Percentiles rank a stretch among this genome's conserved stretches.
phyloP scores from a whole-genome alignment of 2,113 vertebrate genomes.

The Pluvianellus socialis region DNA sequence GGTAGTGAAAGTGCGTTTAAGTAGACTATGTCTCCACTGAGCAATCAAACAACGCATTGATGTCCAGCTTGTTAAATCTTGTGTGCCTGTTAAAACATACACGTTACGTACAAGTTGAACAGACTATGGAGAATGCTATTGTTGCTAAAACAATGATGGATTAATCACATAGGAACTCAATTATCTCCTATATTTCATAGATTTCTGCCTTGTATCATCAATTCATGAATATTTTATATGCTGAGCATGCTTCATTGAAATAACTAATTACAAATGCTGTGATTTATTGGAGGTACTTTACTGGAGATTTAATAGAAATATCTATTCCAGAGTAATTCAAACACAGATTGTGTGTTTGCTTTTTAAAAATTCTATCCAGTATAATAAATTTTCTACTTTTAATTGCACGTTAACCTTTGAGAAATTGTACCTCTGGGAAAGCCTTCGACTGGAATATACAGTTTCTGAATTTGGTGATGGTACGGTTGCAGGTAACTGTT shows the following conservation, averaged over 20 bases:
- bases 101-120: background rate
- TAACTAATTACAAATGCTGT: slow-evolving; percentile 76
- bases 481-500: background rate
- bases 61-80: background rate
- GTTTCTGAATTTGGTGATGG: background rate
- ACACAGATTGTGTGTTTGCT: slow-evolving; percentile 61
- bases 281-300: slow-evolving; percentile 73
- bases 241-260: slow-evolving; percentile 74
- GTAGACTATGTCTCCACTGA: background rate
- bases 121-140: background rate
- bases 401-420: slow-evolving; percentile 71
- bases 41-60: background rate
- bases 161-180: slow-evolving; percentile 54
- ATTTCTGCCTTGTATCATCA: slow-evolving; percentile 71
- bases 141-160: slow-evolving; percentile 40
- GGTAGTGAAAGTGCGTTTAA: background rate
- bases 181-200: slow-evolving; percentile 64
- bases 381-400: slow-evolving; percentile 54
- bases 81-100: background rate
- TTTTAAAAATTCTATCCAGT: slow-evolving; percentile 58
- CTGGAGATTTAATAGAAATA: slow-evolving; percentile 74
- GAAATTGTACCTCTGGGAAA: slow-evolving; percentile 64
- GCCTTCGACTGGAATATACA: slow-evolving; percentile 39
- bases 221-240: slow-evolving; percentile 77
- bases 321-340: slow-evolving; percentile 65